A percentile compares a stretch with the other conserved stretches of the same genome.
These are phyloP conservation scores for Pogonognathellus flavescens DNA, from an alignment of 1,140 invertebrate genomes.

Conservation along the genomic window DNA sequence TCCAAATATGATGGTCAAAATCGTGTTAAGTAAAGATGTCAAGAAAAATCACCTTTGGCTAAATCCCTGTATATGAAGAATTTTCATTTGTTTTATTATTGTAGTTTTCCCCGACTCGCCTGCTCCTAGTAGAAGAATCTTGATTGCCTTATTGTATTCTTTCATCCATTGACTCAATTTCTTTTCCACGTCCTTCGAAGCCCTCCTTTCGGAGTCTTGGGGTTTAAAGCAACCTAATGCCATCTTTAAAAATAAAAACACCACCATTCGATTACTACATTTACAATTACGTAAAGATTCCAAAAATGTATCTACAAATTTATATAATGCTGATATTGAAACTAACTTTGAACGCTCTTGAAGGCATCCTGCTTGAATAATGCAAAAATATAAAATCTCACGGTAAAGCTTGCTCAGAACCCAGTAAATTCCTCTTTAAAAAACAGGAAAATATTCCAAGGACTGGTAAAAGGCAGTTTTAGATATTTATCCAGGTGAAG, in stretches of 20 bases:
- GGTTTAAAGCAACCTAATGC: slow-evolving; percentile 64
- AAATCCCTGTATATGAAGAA: slow-evolving; percentile 81
- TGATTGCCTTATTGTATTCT: slow-evolving; percentile 73
- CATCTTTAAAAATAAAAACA: slow-evolving; percentile 35
- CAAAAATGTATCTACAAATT: too few species aligned
- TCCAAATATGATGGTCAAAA: background rate
- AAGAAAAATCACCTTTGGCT: slow-evolving; percentile 72
- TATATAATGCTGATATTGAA: background rate
- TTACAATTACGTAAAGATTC: too few species aligned
- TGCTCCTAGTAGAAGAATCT: slow-evolving; percentile 73
- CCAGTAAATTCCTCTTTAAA: too few species aligned
- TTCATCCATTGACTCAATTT: slow-evolving; percentile 70
- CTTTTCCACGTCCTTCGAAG: slow-evolving; percentile 69
- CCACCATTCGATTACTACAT: too few species aligned
- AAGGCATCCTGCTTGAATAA: slow-evolving; percentile 26
- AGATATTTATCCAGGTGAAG: too few species aligned
- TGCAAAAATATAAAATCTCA: background rate
- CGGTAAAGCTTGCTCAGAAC: background rate
- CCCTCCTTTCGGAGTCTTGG: slow-evolving; percentile 61
- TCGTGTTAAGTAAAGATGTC: too few species aligned
- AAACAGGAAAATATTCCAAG: too few species aligned
- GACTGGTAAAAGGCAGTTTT: too few species aligned
- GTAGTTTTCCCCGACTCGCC: slow-evolving; percentile 81
- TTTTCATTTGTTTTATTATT: slow-evolving; percentile 87
- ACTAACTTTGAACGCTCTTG: slow-evolving; percentile 46